Evolutionary conservation across 2,113 vertebrate genomes (phyloP).

Genomic region (Gymnarchus niloticus): DNA sequence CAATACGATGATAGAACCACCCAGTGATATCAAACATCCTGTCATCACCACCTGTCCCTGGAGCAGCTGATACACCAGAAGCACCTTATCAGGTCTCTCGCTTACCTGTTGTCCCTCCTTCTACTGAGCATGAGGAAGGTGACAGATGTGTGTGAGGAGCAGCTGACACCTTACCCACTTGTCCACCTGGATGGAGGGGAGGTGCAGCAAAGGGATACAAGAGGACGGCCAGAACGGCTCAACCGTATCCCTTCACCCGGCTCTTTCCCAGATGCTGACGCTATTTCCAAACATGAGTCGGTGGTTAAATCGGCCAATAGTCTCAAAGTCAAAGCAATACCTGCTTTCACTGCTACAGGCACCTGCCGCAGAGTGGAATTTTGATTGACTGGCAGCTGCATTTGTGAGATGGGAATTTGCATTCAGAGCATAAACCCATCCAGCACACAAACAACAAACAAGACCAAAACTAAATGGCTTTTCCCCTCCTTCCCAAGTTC

Average conservation of each 20-base stretch:
- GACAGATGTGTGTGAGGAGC: conserved; percentile 8
- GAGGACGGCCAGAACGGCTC: background rate
- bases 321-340: background rate
- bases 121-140: background rate
- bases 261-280: background rate
- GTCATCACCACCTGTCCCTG: conserved; percentile 8
- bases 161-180: background rate
- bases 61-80: background rate
- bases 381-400: background rate
- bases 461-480: background rate
- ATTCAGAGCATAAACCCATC: too few relatives aligned
- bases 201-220: background rate
- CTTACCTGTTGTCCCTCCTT: conserved; percentile 19
- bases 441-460: background rate
- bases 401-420: background rate
- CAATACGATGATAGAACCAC: background rate
- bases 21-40: conserved; percentile 6
- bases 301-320: background rate
- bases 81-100: background rate
- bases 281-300: background rate
- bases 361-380: background rate
- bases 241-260: background rate
- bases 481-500: background rate
- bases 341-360: background rate
- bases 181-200: background rate